A percentile compares a stretch with the other conserved stretches of the same genome.
Conservation (phyloP, 2,888 invertebrate species). For the Megaustenia siamemsis region DNA sequence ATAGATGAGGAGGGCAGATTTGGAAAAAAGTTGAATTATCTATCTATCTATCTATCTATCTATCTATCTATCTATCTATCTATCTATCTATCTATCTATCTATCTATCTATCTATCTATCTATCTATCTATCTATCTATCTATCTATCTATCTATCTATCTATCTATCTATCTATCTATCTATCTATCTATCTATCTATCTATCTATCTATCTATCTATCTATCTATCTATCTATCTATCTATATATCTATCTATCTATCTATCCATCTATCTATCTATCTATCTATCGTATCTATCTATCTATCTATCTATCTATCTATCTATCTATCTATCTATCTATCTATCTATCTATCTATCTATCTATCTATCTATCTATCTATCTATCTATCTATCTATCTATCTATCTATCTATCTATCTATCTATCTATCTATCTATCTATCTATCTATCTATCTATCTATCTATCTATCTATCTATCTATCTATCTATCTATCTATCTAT, state of each 20-base stretch:
- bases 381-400: background rate
- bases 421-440: too few species aligned
- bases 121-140: background rate
- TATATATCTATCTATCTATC: too few species aligned
- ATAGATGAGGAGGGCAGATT: too few species aligned
- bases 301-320: background rate
- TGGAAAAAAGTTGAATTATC: too few species aligned
- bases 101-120: background rate
- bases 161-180: background rate
- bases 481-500: too few species aligned
- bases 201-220: background rate
- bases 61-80: background rate
- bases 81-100: background rate
- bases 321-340: background rate
- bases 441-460: too few species aligned
- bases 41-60: background rate
- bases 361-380: background rate
- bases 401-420: background rate
- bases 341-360: background rate
- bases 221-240: background rate
- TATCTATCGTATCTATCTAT: background rate
- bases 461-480: too few species aligned
- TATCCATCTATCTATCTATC: background rate
- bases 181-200: background rate
- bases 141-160: background rate